Evolutionary conservation across 37 sponge, comb jelly and placozoan species (phyloP), one percentile per base, ranked within the genome.

Genomic region (Corticium candelabrum): DNA sequence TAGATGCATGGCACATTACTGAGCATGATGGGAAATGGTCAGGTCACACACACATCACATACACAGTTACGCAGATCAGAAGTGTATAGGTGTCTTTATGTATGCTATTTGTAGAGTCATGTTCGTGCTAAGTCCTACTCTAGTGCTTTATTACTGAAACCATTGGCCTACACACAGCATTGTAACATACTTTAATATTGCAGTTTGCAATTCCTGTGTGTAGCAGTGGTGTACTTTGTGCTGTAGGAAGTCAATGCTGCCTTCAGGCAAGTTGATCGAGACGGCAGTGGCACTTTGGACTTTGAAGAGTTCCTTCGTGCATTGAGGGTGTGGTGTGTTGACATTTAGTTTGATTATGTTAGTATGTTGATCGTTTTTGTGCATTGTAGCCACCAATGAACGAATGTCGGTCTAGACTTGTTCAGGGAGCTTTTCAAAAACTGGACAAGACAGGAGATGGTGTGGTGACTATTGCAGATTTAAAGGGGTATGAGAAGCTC

Each of bases 401-500:
- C 73, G 76, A 87, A 40, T 68, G 83, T 41, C 78, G 99, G 11
- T 62, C 69, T 3, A 80, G 77, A 0, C 67, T 94, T 0, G 76
- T 97, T 0, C 36, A 43, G 36, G 76, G 79, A 74, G 99, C 99
- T 0, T 97, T 94, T 85, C 41, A 69, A 2, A 97, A 97, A 56
- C 68, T 91, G 37, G 99, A 97, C 74, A 94, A 82, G 76, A 88
- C 92, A 7, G 99, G 99, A 56, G 92, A 94, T 84, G 92, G 99
- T 34, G 81, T 86, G 34, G 77, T 97, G 74, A 97, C 99, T 32
- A 69, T 87, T 2, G 95, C 89, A 37, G 99, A 97, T 37, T 70
- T 97, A 70, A 89, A 84, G 50, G 99, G 99, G 96, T 96, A 32
- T 71, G 84, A n/a, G n/a, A n/a, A n/a, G n/a, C n/a, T n/a, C n/a